Percentiles rank a stretch among this genome's conserved stretches.
Conservation (phyloP, 2,797 vertebrate species). For the Muscicapa comitata region DNA sequence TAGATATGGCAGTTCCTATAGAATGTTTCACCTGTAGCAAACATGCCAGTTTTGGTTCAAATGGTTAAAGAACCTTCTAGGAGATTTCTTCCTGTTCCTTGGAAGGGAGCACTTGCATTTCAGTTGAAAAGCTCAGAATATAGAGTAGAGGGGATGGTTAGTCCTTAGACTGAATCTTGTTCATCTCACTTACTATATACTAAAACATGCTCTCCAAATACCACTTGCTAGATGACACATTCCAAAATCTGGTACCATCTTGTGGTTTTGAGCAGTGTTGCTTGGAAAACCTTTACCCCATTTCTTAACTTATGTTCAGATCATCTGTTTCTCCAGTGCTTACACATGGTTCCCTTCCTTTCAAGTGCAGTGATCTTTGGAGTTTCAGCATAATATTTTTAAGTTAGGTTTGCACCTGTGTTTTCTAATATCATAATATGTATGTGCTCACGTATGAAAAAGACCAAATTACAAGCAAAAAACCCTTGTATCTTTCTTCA, state of each 20-base stretch:
- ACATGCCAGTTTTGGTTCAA: not conserved
- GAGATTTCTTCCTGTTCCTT: not conserved
- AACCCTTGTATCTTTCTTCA: not conserved
- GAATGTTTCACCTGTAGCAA: not conserved
- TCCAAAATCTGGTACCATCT: not conserved
- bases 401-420: not conserved
- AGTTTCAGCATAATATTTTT: not conserved
- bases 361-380: not conserved
- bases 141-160: not conserved
- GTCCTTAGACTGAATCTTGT: not conserved
- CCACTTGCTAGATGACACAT: not conserved
- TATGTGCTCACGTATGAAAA: not conserved
- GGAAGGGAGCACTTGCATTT: not conserved
- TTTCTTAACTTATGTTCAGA: not conserved
- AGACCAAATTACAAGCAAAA: not conserved
- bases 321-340: not conserved
- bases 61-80: not conserved
- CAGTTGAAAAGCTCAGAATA: not conserved
- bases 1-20: accelerated
- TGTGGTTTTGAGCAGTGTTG: not conserved
- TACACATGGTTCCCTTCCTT: not conserved
- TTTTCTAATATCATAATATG: not conserved
- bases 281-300: not conserved
- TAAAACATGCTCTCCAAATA: not conserved
- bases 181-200: accelerated